Conservation (phyloP, 1,140 invertebrate genomes). For the Eulimnadia texana region DNA sequence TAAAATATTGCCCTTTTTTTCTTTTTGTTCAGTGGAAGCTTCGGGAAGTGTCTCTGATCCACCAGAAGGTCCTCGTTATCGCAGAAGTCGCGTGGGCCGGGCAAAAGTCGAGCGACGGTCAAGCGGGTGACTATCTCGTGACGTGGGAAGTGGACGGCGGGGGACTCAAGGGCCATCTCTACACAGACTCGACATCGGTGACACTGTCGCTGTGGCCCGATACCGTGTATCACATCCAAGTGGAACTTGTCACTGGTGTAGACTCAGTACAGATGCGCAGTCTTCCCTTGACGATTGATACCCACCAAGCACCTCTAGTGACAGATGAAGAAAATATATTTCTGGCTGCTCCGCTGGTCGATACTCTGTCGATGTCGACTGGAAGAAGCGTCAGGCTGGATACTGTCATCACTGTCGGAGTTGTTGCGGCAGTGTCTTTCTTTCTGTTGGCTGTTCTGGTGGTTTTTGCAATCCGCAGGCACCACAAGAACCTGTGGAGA, state of each 20-base stretch:
- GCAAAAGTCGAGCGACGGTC: constrained; percentile 12
- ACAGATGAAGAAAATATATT: neutral
- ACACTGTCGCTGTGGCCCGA: constrained; percentile 63
- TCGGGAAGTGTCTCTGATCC: constrained; percentile 47
- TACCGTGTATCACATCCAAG: constrained; percentile 62
- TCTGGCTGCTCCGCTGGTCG: constrained; percentile 12
- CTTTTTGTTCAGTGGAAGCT: constrained; percentile 41
- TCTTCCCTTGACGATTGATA: constrained; percentile 21
- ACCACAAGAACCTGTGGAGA: neutral
- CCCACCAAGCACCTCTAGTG: constrained; percentile 17
- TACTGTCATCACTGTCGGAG: constrained; percentile 9
- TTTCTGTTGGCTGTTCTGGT: constrained; percentile 7
- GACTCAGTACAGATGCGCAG: constrained; percentile 17
- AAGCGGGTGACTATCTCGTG: constrained; percentile 45
- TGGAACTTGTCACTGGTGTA: constrained; percentile 27
- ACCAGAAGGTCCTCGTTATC: constrained; percentile 50
- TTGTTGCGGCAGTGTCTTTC: constrained; percentile 7
- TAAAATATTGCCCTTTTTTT: too few species aligned
- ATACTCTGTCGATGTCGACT: constrained; percentile 3
- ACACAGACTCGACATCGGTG: constrained; percentile 58
- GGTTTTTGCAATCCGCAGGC: constrained; percentile 5
- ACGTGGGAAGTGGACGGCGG: constrained; percentile 70
- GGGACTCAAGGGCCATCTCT: constrained; percentile 65
- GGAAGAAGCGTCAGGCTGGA: constrained; percentile 4
- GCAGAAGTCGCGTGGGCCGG: constrained; percentile 51